phyloP scores from a whole-genome alignment of 2,797 vertebrate species.

The Rhadinocentrus ornatus region DNA sequence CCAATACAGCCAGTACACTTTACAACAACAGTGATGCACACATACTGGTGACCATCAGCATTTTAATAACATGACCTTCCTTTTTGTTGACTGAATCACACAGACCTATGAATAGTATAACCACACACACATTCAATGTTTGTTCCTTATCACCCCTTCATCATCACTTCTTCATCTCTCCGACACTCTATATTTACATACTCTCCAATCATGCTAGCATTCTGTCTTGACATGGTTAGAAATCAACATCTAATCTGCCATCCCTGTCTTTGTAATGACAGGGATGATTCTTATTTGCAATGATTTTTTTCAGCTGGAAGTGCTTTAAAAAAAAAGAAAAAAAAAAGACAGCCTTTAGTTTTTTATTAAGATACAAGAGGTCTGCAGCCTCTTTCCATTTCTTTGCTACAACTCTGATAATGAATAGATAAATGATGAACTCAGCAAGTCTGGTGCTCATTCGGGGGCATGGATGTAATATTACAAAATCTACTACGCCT shows the following conservation, averaged over 20 bases:
- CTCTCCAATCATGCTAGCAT: not conserved
- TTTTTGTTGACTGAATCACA: slow-evolving; percentile 36
- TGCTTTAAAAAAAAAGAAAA: not conserved
- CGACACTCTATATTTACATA: slow-evolving; percentile 45
- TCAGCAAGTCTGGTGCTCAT: slow-evolving; percentile 27
- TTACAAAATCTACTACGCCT: slow-evolving; percentile 18
- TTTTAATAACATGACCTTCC: slow-evolving; percentile 41
- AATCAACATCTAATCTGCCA: slow-evolving; percentile 42
- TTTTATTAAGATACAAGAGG: slow-evolving; percentile 24
- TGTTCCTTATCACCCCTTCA: slow-evolving; percentile 40
- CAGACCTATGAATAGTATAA: slow-evolving; percentile 4
- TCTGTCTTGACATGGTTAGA: slow-evolving; percentile 33
- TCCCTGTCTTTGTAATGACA: slow-evolving; percentile 16
- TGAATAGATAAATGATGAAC: slow-evolving; percentile 38
- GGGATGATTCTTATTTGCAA: slow-evolving; percentile 49
- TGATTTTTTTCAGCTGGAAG: slow-evolving; percentile 43
- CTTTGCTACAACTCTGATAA: slow-evolving; percentile 24
- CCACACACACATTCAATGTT: slow-evolving; percentile 14
- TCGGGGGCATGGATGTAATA: slow-evolving; percentile 15
- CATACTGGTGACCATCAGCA: slow-evolving; percentile 20
- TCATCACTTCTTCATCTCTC: slow-evolving; percentile 56
- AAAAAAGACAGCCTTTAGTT: slow-evolving; percentile 50
- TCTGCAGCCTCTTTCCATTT: slow-evolving; percentile 29
- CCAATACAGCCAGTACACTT: not conserved
- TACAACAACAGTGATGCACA: slow-evolving; percentile 25